Conservation (phyloP, 1,140 invertebrate genomes). For the Pinna nobilis region DNA sequence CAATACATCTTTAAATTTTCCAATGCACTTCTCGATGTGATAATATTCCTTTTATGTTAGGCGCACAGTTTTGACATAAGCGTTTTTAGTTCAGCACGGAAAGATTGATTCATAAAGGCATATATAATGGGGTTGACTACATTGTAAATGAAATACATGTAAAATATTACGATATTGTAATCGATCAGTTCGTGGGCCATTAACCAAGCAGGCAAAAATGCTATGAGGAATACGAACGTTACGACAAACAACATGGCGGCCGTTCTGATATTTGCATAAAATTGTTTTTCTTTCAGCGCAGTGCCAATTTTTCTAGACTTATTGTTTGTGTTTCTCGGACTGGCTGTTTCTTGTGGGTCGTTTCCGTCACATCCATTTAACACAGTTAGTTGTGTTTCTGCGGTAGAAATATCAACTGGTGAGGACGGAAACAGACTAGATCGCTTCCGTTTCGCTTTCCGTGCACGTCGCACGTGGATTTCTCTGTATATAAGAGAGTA, state of each 20-base stretch:
- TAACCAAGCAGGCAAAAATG: conserved; percentile 68
- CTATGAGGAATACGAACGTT: conserved; percentile 68
- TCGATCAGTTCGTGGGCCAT: conserved; percentile 61
- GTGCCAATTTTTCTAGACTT: conserved; percentile 16
- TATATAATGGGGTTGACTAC: conserved; percentile 72
- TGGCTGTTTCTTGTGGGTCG: conserved; percentile 2
- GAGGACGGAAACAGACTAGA: conserved; percentile 48
- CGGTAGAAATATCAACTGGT: conserved; percentile 46
- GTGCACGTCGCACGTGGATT: conserved; percentile 54
- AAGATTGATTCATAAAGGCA: conserved; percentile 73
- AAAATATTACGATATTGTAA: conserved; percentile 66
- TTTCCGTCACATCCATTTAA: conserved; percentile 30
- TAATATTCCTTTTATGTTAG: neutral
- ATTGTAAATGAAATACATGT: conserved; percentile 71
- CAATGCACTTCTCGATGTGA: no score
- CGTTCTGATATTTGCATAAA: conserved; percentile 67
- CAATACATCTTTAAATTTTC: no score
- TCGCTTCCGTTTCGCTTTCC: conserved; percentile 49
- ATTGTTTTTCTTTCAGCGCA: conserved; percentile 57
- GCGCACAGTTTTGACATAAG: neutral
- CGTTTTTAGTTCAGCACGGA: conserved; percentile 45
- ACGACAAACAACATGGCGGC: conserved; percentile 71
- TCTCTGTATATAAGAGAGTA: conserved; percentile 66
- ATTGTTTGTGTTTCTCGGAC: neutral
- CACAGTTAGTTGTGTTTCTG: conserved; percentile 47